These are phyloP conservation scores for Leptarthrus brevirostris DNA, from an alignment of 2,888 invertebrate species.

Conservation along the genomic window DNA sequence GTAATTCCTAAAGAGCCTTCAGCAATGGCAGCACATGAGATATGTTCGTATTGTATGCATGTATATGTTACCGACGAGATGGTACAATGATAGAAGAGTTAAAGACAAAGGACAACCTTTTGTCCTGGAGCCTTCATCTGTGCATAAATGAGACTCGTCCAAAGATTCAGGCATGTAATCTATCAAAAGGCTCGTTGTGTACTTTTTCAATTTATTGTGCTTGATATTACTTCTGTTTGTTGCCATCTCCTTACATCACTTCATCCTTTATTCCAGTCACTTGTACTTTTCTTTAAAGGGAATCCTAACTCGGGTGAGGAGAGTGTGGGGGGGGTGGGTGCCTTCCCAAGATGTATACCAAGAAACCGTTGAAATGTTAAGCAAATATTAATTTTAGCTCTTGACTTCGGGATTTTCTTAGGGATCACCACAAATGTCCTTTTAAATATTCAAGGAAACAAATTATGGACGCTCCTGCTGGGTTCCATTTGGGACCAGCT, in stretches of 20 bases:
- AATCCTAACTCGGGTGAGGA: too few species aligned
- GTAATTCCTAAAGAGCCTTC: conserved; percentile 32
- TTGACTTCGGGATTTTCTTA: conserved; percentile 9
- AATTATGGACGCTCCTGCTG: not conserved
- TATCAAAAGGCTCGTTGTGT: conserved; percentile 49
- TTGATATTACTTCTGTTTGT: conserved; percentile 36
- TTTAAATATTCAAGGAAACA: conserved; percentile 28
- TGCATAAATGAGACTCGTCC: conserved; percentile 47
- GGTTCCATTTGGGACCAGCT: not conserved
- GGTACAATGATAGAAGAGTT: conserved; percentile 29
- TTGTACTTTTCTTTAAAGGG: conserved; percentile 13
- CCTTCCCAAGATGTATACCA: not conserved
- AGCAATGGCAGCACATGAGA: not conserved
- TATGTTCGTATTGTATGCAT: not conserved
- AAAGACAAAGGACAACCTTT: conserved; percentile 46
- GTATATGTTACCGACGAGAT: not conserved
- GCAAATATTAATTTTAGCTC: conserved; percentile 28
- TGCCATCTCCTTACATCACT: conserved; percentile 22
- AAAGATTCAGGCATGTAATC: conserved; percentile 52
- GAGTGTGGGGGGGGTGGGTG: not conserved
- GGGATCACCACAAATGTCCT: conserved; percentile 8
- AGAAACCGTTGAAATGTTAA: not conserved
- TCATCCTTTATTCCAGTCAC: conserved; percentile 33
- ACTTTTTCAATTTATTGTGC: conserved; percentile 49
- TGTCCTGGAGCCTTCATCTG: conserved; percentile 43